Conservation (phyloP, 2,888 invertebrate genomes). For the Shargacucullia verbasci region DNA sequence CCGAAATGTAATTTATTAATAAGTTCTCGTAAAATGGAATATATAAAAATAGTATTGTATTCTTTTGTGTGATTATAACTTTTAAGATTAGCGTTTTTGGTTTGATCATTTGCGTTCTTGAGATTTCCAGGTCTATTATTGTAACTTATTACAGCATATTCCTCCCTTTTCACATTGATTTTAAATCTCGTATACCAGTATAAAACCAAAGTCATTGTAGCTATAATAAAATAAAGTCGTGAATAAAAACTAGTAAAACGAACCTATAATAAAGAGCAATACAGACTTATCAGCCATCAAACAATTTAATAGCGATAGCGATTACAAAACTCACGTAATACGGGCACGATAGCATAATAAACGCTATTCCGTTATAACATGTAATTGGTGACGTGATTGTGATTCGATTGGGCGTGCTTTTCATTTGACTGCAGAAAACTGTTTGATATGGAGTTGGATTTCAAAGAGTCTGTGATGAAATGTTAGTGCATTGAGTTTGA, state of each 20-base stretch:
- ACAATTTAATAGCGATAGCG: conserved; percentile 40
- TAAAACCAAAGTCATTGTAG: neutral
- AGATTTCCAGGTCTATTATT: no score
- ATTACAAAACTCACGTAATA: conserved; percentile 35
- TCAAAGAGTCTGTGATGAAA: conserved; percentile 21
- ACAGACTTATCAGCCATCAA: conserved; percentile 28
- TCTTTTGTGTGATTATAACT: no score
- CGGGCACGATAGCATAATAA: conserved; percentile 42
- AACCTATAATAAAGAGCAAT: conserved; percentile 21
- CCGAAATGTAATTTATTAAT: conserved; percentile 41
- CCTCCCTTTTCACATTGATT: no score
- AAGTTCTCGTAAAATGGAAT: conserved; percentile 2
- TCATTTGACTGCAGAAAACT: conserved; percentile 31
- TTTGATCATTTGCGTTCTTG: no score
- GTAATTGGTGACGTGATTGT: conserved; percentile 39
- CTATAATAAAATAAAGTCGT: conserved; percentile 5
- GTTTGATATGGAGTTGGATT: conserved; percentile 15
- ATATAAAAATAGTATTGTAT: neutral
- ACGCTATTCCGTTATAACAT: conserved; percentile 34
- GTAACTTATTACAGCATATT: no score
- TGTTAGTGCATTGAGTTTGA: conserved; percentile 4
- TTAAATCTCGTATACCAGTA: no score
- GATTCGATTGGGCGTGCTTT: conserved; percentile 20
- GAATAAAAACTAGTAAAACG: conserved; percentile 18
- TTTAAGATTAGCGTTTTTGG: no score